phyloP scores from a whole-genome alignment of 2,888 invertebrate species.

The Dendrolimus houi region DNA sequence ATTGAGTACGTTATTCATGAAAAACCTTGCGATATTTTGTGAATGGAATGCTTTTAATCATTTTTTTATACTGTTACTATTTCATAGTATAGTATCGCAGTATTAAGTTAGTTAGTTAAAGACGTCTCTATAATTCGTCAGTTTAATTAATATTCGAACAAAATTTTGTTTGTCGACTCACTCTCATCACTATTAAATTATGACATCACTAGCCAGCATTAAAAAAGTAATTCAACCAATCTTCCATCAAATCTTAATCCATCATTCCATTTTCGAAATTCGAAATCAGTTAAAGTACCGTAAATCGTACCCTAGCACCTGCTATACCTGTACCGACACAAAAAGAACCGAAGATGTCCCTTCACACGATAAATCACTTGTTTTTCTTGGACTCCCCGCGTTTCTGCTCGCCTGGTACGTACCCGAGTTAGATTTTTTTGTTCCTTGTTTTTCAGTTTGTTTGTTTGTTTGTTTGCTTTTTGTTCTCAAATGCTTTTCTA shows the following conservation, averaged over 20 bases:
- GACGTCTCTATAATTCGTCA: no score
- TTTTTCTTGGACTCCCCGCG: constrained; percentile 13
- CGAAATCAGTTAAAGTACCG: not conserved
- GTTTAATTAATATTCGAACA: no score
- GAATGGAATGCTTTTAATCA: no score
- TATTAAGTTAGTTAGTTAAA: no score
- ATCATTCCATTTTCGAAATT: not conserved
- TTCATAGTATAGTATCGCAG: no score
- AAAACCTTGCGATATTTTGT: no score
- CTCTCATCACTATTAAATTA: not conserved
- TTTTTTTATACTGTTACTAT: no score
- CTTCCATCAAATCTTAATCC: not conserved
- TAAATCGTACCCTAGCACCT: constrained; percentile 9
- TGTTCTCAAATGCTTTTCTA: not conserved
- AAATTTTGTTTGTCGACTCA: not conserved
- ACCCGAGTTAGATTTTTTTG: constrained; percentile 12
- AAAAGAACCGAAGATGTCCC: constrained; percentile 14
- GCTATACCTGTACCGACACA: constrained; percentile 10
- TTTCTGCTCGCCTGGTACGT: constrained; percentile 7
- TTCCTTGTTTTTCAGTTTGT: constrained; percentile 3
- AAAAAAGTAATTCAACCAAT: not conserved
- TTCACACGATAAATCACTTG: constrained; percentile 23
- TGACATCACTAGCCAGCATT: not conserved
- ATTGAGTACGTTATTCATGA: no score
- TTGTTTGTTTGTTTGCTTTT: constrained; percentile 15